Percentiles rank a stretch among this genome's conserved stretches.
Conservation (phyloP, 30 jellyfish, hydroid and myxozoan genomes). For the Clytia hemisphaerica region DNA sequence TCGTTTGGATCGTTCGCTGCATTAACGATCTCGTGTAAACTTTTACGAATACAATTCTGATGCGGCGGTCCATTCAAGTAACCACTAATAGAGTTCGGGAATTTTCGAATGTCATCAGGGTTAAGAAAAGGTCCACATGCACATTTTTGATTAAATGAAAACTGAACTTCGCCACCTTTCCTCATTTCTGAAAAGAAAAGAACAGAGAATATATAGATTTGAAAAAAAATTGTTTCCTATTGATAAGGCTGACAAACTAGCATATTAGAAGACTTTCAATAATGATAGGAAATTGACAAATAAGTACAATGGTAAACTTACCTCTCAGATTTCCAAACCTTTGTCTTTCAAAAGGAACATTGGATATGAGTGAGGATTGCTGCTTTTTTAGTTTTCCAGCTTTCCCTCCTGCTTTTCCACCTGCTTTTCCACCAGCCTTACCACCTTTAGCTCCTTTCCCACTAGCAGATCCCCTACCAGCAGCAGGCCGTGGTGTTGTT, state of each 20-base stretch:
- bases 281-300: neutral
- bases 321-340: conserved; percentile 49
- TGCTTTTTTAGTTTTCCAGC: no score
- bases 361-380: no score
- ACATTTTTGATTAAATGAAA: conserved; percentile 77
- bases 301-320: neutral
- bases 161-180: conserved; percentile 74
- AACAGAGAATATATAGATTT: no score
- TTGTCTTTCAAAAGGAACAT: conserved; percentile 36
- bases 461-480: conserved; percentile 51
- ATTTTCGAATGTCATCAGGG: conserved; percentile 65
- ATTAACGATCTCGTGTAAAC: conserved; percentile 78
- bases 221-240: no score
- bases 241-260: neutral
- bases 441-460: conserved; percentile 61
- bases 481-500: conserved; percentile 31
- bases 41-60: conserved; percentile 89
- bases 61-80: conserved; percentile 97
- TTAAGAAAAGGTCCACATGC: conserved; percentile 94
- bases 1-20: conserved; percentile 92
- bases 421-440: conserved; percentile 52
- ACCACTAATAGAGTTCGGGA: conserved; percentile 80
- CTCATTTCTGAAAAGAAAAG: conserved; percentile 37
- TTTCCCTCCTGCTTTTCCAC: no score
- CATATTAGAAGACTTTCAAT: neutral